phyloP scores from a whole-genome alignment of 2,888 invertebrate species.

The Meghimatium bilineatum region DNA sequence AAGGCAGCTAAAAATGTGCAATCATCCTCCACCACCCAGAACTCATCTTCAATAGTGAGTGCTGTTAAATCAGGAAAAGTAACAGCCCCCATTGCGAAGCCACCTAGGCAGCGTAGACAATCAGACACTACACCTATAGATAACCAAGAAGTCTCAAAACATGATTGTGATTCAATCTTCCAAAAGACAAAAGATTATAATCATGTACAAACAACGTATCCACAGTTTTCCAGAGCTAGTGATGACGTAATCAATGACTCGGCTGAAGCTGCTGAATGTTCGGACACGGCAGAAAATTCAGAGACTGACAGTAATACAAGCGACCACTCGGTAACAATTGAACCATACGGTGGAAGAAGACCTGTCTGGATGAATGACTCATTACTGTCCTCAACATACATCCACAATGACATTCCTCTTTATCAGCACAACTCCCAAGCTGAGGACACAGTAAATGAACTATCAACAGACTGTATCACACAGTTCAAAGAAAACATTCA shows the following conservation, averaged over 20 bases:
- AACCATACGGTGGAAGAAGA: slow-evolving; percentile 56
- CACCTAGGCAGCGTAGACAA: slow-evolving; percentile 5
- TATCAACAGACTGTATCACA: background rate
- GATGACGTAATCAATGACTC: background rate
- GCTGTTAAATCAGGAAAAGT: background rate
- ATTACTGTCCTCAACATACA: background rate
- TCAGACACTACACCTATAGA: background rate
- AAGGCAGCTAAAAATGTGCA: no score
- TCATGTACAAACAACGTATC: background rate
- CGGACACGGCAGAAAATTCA: background rate
- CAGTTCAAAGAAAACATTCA: background rate
- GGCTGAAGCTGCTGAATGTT: background rate
- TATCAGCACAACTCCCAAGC: no score
- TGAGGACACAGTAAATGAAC: background rate
- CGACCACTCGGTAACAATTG: slow-evolving; percentile 57
- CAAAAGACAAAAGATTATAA: background rate
- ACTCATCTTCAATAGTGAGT: background rate
- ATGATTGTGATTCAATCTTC: slow-evolving; percentile 20
- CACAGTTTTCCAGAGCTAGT: background rate
- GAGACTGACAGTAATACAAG: slow-evolving; percentile 49
- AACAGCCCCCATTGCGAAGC: slow-evolving; percentile 23
- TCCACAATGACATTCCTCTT: background rate
- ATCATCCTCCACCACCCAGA: no score
- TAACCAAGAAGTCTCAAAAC: background rate
- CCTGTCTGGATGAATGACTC: slow-evolving; percentile 59